phyloP scores from a whole-genome alignment of 2,113 vertebrate genomes.

The Tetraodon nigroviridis region DNA sequence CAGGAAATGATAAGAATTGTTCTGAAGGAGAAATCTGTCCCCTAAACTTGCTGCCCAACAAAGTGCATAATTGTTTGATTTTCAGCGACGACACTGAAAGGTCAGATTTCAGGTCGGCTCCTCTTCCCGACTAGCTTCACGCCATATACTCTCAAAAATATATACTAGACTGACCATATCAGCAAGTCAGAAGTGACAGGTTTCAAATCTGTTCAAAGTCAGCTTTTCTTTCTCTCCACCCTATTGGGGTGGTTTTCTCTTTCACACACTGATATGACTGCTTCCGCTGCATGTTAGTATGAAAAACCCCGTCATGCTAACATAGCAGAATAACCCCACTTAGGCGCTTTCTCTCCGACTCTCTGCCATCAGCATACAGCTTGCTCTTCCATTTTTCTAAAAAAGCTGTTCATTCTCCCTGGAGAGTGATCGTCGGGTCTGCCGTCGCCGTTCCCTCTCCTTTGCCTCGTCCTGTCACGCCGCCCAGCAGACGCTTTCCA shows the following conservation, averaged over 20 bases:
- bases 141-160: constrained; percentile 62
- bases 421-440: neutral
- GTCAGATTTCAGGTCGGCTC: constrained; percentile 19
- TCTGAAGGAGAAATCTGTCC: constrained; percentile 17
- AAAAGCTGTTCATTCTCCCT: neutral
- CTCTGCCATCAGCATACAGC: neutral
- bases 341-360: too few species aligned
- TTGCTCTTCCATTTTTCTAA: neutral
- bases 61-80: constrained; percentile 75
- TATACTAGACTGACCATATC: constrained; percentile 64
- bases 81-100: constrained; percentile 47
- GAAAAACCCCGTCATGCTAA: constrained; percentile 76
- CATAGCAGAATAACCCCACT: constrained; percentile 73
- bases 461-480: neutral
- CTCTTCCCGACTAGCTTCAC: constrained; percentile 50
- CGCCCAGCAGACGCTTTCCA: too few species aligned
- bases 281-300: constrained; percentile 56
- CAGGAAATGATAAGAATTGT: neutral
- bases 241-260: constrained; percentile 23
- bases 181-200: constrained; percentile 46
- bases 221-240: constrained; percentile 29
- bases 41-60: constrained; percentile 60
- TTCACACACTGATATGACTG: constrained; percentile 15
- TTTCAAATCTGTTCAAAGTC: constrained; percentile 43
- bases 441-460: neutral